Conservation (phyloP, 2,113 vertebrate species). For the Martes martes region DNA sequence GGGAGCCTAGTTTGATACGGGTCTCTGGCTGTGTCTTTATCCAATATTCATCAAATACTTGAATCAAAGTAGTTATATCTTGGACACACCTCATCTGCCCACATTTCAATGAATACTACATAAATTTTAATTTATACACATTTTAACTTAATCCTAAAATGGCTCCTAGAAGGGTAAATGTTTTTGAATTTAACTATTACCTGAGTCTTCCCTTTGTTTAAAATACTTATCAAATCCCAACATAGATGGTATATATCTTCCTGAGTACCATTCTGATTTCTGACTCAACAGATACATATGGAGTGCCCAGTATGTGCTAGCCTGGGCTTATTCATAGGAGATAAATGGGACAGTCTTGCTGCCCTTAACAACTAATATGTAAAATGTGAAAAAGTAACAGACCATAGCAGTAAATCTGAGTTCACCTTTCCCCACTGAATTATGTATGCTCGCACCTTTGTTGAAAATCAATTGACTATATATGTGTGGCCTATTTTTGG, state of each 20-base stretch:
- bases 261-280: background rate
- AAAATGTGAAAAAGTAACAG: background rate
- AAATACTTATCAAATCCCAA: background rate
- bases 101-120: conserved; percentile 3
- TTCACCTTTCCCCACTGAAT: background rate
- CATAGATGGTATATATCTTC: background rate
- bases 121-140: background rate
- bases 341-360: background rate
- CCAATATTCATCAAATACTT: background rate
- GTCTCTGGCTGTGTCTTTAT: background rate
- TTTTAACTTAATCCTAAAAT: background rate
- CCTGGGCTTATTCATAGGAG: background rate
- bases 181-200: conserved; percentile 13
- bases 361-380: background rate
- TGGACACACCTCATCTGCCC: background rate
- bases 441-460: background rate
- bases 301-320: background rate
- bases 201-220: background rate
- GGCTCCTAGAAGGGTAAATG: background rate
- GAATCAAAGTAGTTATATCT: background rate
- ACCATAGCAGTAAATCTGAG: background rate
- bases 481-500: background rate
- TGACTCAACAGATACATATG: background rate
- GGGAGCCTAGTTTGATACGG: background rate
- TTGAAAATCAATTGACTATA: background rate